These are phyloP conservation scores for Orgyia antiqua DNA, from an alignment of 2,888 invertebrate genomes.

Conservation along the genomic window DNA sequence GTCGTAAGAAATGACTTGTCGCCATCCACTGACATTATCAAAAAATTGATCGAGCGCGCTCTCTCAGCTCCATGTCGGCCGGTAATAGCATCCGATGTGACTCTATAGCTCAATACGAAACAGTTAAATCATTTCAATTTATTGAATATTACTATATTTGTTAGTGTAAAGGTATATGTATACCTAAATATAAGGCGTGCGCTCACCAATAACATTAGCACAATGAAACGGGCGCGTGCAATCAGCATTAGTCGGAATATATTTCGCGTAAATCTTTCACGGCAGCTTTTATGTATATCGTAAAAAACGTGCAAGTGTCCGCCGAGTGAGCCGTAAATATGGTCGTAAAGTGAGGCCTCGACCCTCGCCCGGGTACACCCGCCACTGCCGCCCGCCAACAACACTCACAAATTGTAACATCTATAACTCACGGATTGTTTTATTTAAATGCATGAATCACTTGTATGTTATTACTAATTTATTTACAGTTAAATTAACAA, in stretches of 20 bases:
- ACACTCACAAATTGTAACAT: slow-evolving; percentile 8
- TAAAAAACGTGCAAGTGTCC: slow-evolving; percentile 72
- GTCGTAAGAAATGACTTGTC: slow-evolving; percentile 66
- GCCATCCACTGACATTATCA: slow-evolving; percentile 67
- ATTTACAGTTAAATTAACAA: too few species aligned
- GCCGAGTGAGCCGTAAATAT: slow-evolving; percentile 65
- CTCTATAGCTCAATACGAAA: slow-evolving; percentile 4
- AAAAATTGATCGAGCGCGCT: slow-evolving; percentile 63
- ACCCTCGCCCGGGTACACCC: slow-evolving; percentile 1
- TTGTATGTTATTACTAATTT: neutral
- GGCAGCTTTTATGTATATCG: slow-evolving; percentile 75
- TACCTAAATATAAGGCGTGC: too few species aligned
- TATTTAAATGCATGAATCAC: slow-evolving; percentile 1
- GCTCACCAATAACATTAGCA: slow-evolving; percentile 54
- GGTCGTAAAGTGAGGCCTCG: slow-evolving; percentile 47
- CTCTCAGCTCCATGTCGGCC: slow-evolving; percentile 11
- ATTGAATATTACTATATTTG: slow-evolving; percentile 1
- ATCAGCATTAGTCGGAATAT: slow-evolving; percentile 74
- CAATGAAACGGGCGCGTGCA: slow-evolving; percentile 45
- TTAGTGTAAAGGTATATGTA: slow-evolving; percentile 14
- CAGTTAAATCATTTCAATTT: neutral
- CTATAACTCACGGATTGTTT: slow-evolving; percentile 1
- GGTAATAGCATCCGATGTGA: slow-evolving; percentile 3
- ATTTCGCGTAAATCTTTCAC: slow-evolving; percentile 74
- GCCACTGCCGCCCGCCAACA: neutral